Base-by-base conservation (phyloP, 2,888 invertebrate genomes). In the Tinea semifulvella region DNA sequence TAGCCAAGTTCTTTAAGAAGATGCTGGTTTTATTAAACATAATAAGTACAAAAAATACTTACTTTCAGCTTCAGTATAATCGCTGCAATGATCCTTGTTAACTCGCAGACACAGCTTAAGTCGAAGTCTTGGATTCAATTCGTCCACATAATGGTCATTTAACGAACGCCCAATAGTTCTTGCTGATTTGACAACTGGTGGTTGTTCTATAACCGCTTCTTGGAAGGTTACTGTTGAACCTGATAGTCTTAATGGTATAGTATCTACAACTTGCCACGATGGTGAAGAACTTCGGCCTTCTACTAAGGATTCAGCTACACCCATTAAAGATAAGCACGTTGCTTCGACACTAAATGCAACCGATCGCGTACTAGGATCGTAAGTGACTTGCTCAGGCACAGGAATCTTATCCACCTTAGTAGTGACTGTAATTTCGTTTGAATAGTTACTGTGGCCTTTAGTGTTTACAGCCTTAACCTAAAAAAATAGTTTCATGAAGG, bases 321-420 rank as follows among this genome's bases (percentile, higher is more conserved):
- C 92, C 3, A 91, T 86, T 13, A 94, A 73, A 2, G 90, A 85
- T 28, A 94, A 71, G 57, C 93, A 93, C 0, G 92, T 92, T 11
- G 90, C 85, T 0, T 87, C 90, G 7, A 93, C 88, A 55, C 89
- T 90, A 59, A 94, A 89, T n/a, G 89, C 88, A 10, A 95, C 68
- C 0, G 85, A 87, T 36, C 88, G 86, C 2, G 90, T 86, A 54
- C 87, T 86, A 2, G 92, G 92, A 61, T 95, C 93, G 61, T 88
- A 94, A 19, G 89, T 90, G 17, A 94, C 93, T 50, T 91, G 85
- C 51, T 91, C 84, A 0, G 94, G 92, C 0, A 89, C 77, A 1
- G 92, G 90, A 43, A 95, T 92, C 58, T 89, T 85, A 52, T 93
- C 92, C 13, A 96, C 93, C 55, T 91, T 89, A 0, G 95, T 95